phyloP scores from a whole-genome alignment of 1,140 invertebrate species.

The Dysdera silvatica region DNA sequence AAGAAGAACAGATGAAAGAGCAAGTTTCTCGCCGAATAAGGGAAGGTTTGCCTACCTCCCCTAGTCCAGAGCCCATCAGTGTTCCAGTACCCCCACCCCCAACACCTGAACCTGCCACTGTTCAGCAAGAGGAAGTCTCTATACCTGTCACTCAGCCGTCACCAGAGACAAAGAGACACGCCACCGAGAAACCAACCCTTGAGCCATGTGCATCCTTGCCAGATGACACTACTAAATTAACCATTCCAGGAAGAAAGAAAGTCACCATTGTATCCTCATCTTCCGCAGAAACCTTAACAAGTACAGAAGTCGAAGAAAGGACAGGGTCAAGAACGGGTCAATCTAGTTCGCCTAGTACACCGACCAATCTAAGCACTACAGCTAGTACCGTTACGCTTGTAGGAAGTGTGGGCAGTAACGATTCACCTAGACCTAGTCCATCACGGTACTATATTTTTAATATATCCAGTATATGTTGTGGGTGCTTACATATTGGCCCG shows the following conservation, averaged over 20 bases:
- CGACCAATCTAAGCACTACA: constrained; percentile 58
- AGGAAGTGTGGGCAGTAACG: constrained; percentile 40
- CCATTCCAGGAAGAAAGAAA: constrained; percentile 21
- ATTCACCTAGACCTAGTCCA: constrained; percentile 32
- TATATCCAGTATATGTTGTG: too few relatives aligned
- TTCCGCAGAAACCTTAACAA: constrained; percentile 49
- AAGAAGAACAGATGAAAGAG: constrained; percentile 34
- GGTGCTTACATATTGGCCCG: too few relatives aligned
- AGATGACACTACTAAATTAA: constrained; percentile 20
- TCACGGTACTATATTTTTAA: constrained; percentile 16
- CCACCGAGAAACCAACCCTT: constrained; percentile 3
- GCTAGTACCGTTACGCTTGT: constrained; percentile 54
- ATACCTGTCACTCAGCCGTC: constrained; percentile 14
- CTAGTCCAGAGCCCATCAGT: constrained; percentile 27
- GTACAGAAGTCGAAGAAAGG: too few relatives aligned
- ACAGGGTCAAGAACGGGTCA: too few relatives aligned
- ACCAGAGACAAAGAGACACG: constrained; percentile 10
- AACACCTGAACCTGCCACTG: constrained; percentile 29
- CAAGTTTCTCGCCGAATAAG: constrained; percentile 26
- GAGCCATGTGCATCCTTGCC: constrained; percentile 14
- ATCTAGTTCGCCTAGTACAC: constrained; percentile 56
- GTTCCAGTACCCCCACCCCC: constrained; percentile 35
- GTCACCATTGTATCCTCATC: constrained; percentile 58
- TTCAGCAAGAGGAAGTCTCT: background rate
- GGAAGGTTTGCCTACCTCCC: constrained; percentile 21